Evolutionary conservation across 2,888 invertebrate species (phyloP), one percentile per base, ranked within the genome.

Genomic region (Amiota communis): DNA sequence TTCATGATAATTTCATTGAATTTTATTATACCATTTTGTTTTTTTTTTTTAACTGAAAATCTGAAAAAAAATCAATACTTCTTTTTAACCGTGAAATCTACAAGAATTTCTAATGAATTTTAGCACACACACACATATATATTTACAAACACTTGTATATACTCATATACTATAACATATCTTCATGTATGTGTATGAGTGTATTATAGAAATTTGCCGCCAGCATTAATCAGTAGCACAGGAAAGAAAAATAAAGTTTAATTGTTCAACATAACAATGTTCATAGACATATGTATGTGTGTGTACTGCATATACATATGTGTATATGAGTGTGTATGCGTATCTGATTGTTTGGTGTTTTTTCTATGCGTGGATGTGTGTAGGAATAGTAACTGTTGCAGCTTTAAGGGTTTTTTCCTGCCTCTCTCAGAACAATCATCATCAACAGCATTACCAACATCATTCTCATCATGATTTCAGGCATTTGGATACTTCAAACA

Each of bases 341-440:
- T 51, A 57, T 46, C 73, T 70, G 77, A 73, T 73, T 56, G 36
- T 47, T 59, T 61, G 71, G 17, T 17, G 1, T 70, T 70, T 73
- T 64, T 63, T 64, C 36, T 64, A 36, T 64, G 64, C 15, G 64
- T 64, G n/a, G n/a, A n/a, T n/a, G 47, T 15, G 13, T 74, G 69
- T 65, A 68, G 73, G 59, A 12, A 20, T 15, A 59, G 59, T 20
- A 59, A 12, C 71, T 74, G 69, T 71, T 76, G 76, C 69, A 73
- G 13, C 73, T 77, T 70, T 71, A 77, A 51, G 36, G 36, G 36
- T 2, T 36, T 36, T 36, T 36, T 36, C 36, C 3, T 23, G 23
- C 23, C 6, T 36, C 36, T 6, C 36, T 36, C 2, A 36, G 6
- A 36, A 36, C 36, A 36, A 36, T 6, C 36, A 36, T 36, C 36